phyloP scores from a whole-genome alignment of 1,140 invertebrate species.

The Aphaenogaster rudis region DNA sequence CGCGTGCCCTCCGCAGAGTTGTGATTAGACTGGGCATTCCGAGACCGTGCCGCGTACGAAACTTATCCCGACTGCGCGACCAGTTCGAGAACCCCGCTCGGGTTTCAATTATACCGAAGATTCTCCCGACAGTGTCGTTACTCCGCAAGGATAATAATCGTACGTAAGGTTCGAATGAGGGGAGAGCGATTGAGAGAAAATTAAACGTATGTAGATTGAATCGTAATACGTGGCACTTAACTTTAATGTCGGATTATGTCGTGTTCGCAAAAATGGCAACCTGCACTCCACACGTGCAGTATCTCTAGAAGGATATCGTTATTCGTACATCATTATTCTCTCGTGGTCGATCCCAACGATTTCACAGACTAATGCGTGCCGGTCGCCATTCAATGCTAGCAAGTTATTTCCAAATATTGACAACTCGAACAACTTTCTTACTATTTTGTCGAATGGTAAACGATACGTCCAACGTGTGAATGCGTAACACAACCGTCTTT shows the following conservation, averaged over 20 bases:
- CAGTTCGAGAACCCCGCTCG: constrained; percentile 30
- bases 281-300: neutral
- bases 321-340: neutral
- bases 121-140: constrained; percentile 58
- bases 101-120: constrained; percentile 70
- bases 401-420: constrained; percentile 77
- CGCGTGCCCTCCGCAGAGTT: constrained; percentile 75
- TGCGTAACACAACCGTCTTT: constrained; percentile 70
- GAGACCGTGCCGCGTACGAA: constrained; percentile 49
- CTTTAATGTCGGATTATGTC: neutral
- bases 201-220: constrained; percentile 34
- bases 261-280: neutral
- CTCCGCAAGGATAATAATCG: constrained; percentile 37
- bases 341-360: neutral
- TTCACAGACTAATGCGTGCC: neutral
- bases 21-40: constrained; percentile 80
- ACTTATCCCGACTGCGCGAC: constrained; percentile 60
- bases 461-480: constrained; percentile 53
- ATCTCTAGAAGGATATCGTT: neutral
- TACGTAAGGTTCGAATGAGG: constrained; percentile 8
- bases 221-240: neutral
- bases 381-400: constrained; percentile 54
- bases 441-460: constrained; percentile 50
- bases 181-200: constrained; percentile 18
- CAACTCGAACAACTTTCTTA: constrained; percentile 55